Evolutionary conservation across 2,113 vertebrate species (phyloP).

Genomic region (Calypte anna): DNA sequence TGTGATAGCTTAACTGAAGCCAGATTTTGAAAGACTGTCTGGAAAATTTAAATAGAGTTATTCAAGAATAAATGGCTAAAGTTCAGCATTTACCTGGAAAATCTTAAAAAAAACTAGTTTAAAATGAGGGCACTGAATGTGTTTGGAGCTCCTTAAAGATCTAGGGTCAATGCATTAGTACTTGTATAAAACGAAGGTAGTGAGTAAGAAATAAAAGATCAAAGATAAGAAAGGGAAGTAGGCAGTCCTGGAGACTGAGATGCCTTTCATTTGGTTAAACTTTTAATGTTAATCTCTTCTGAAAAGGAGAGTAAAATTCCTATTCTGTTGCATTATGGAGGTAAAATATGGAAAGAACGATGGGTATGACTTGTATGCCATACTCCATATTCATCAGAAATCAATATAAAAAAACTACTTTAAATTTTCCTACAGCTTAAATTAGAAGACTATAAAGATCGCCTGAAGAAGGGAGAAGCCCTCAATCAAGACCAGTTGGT

Average conservation of each 20-base stretch:
- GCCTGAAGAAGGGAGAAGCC: conserved; percentile 78
- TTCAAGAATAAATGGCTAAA: not conserved
- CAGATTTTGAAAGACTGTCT: not conserved
- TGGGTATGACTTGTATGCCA: not conserved
- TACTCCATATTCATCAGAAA: not conserved
- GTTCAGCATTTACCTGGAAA: not conserved
- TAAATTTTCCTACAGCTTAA: conserved; percentile 77
- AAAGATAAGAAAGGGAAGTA: not conserved
- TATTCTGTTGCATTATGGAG: not conserved
- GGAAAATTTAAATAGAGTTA: not conserved
- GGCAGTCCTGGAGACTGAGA: not conserved
- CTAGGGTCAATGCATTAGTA: not conserved
- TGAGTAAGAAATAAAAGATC: not conserved
- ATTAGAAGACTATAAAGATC: conserved; percentile 85
- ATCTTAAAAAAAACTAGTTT: not conserved
- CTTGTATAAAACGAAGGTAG: not conserved
- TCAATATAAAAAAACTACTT: not conserved
- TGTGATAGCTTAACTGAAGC: not conserved
- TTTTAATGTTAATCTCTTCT: not conserved
- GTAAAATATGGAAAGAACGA: not conserved
- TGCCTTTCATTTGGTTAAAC: not conserved
- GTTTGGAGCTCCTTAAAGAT: not conserved
- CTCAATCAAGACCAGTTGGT: conserved; percentile 90
- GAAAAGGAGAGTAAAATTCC: not conserved
- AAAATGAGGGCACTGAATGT: not conserved